A percentile compares a stretch with the other conserved stretches of the same genome.
These are phyloP conservation scores for Platysternon megacephalum DNA, from an alignment of 2,113 vertebrate species.

Conservation along the genomic window DNA sequence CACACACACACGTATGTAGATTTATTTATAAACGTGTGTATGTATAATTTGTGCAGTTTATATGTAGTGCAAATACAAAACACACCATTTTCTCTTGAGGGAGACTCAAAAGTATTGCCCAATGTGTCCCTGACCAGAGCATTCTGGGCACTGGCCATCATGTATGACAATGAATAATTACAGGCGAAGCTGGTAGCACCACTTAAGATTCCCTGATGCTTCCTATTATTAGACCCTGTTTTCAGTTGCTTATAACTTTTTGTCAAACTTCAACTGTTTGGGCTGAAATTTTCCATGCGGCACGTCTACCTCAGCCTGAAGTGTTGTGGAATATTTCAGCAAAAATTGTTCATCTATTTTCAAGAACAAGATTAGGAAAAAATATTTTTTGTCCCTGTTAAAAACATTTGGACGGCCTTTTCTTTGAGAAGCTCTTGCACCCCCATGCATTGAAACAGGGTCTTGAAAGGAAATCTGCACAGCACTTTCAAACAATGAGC, in stretches of 20 bases:
- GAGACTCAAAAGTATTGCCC: background rate
- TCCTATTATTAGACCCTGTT: background rate
- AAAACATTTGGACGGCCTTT: background rate
- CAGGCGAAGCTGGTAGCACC: background rate
- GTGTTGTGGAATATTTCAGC: conserved; percentile 17
- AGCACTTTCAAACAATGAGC: no score
- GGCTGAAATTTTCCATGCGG: conserved; percentile 22
- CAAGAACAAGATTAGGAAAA: background rate
- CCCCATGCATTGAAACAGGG: no score
- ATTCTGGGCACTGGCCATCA: background rate
- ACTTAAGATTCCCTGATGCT: background rate
- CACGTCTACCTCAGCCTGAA: conserved; percentile 1
- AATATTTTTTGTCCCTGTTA: background rate
- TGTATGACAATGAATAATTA: conserved; percentile 11
- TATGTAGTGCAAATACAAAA: background rate
- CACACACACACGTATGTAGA: background rate
- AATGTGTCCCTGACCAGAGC: background rate
- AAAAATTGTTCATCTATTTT: background rate
- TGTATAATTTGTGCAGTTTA: background rate
- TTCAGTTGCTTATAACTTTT: background rate
- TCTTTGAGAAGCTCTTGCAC: background rate
- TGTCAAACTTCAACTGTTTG: background rate
- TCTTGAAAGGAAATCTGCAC: background rate
- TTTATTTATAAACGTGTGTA: background rate
- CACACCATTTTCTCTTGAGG: background rate